Evolutionary conservation across 1,140 invertebrate genomes (phyloP).

Genomic region (Drosophila triauraria): DNA sequence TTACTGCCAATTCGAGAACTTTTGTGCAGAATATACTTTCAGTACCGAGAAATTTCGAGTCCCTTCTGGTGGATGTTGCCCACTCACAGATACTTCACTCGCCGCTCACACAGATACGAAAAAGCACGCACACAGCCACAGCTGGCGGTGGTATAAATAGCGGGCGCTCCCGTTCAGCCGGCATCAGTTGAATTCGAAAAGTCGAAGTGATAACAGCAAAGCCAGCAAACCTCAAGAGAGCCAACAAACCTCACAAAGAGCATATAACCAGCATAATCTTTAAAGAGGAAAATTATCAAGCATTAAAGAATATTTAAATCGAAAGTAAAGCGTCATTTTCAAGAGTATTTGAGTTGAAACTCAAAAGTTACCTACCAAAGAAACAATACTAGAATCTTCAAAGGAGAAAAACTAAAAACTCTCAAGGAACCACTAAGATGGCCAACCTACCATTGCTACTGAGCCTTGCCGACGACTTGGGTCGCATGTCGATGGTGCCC

Average conservation of each 20-base stretch:
- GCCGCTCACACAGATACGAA: constrained; percentile 7
- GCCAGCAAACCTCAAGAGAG: too few species aligned
- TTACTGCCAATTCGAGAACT: constrained; percentile 63
- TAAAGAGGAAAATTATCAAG: not conserved
- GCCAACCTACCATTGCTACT: constrained; percentile 70
- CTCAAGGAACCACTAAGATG: constrained; percentile 44
- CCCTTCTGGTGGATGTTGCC: constrained; percentile 14
- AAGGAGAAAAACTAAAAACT: not conserved
- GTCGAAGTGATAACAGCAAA: constrained; percentile 34
- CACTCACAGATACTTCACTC: constrained; percentile 8
- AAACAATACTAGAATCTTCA: constrained; percentile 2
- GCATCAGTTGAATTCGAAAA: constrained; percentile 65
- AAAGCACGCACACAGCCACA: constrained; percentile 8
- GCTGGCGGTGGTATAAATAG: constrained; percentile 63
- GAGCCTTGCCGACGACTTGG: constrained; percentile 74
- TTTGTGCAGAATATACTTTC: constrained; percentile 27
- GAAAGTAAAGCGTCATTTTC: not conserved
- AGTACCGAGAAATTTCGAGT: constrained; percentile 55
- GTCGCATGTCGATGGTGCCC: constrained; percentile 67
- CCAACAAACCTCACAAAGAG: not conserved
- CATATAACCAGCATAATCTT: constrained; percentile 1
- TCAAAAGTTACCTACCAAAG: not conserved
- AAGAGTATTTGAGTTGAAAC: not conserved
- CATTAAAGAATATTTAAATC: not conserved
- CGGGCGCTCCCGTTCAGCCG: constrained; percentile 18